These are phyloP conservation scores for Tetranychus cinnabarinus DNA, from an alignment of 1,140 invertebrate species.

Conservation along the genomic window DNA sequence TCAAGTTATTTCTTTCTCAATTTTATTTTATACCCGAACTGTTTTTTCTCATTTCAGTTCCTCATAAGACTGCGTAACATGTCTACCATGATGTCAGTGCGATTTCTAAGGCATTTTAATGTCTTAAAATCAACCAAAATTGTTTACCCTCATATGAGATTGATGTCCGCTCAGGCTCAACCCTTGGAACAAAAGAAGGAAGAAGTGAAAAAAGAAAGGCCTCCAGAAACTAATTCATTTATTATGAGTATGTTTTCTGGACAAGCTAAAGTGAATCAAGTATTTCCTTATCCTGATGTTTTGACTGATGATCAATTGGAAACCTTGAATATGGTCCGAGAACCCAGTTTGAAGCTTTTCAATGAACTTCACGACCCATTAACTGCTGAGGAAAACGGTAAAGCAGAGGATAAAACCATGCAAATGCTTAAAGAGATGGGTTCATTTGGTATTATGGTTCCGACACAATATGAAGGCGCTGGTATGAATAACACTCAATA, in stretches of 20 bases:
- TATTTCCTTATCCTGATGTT: conserved; percentile 27
- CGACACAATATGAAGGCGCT: conserved; percentile 22
- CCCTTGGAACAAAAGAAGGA: too few species aligned
- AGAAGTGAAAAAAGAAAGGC: neutral
- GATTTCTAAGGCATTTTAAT: too few species aligned
- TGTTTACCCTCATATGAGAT: too few species aligned
- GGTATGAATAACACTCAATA: conserved; percentile 34
- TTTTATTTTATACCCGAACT: too few species aligned
- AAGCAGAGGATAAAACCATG: conserved; percentile 24
- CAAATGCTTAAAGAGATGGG: conserved; percentile 25
- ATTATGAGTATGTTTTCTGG: conserved; percentile 35
- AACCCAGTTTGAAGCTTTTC: conserved; percentile 28
- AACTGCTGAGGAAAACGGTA: conserved; percentile 27
- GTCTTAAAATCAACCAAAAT: too few species aligned
- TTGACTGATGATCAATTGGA: conserved; percentile 27
- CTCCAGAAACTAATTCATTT: conserved; percentile 13
- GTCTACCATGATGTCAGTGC: too few species aligned
- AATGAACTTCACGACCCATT: conserved; percentile 25
- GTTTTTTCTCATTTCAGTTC: too few species aligned
- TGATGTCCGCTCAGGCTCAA: too few species aligned
- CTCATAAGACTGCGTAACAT: too few species aligned
- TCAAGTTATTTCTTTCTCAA: too few species aligned
- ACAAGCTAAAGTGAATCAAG: conserved; percentile 51
- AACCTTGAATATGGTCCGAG: conserved; percentile 26
- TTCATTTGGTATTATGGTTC: conserved; percentile 31